Conservation (phyloP, 2,888 invertebrate species). For the Drosophila tanythrix region DNA sequence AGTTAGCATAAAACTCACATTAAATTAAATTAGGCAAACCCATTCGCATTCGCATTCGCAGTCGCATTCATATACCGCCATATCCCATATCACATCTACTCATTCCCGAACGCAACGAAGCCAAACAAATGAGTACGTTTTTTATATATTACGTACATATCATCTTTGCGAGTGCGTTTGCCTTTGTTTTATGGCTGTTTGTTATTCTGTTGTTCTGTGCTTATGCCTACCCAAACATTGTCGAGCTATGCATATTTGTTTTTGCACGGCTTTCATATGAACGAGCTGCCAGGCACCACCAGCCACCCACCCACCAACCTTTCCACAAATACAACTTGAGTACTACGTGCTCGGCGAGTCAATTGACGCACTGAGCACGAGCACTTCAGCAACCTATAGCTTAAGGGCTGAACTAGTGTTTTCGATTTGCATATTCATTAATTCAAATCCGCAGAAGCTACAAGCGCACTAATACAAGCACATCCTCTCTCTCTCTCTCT, state of each 20-base stretch:
- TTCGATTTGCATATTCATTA: slow-evolving; percentile 44
- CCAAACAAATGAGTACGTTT: slow-evolving; percentile 61
- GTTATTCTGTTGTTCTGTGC: slow-evolving; percentile 44
- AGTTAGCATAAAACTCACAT: slow-evolving; percentile 74
- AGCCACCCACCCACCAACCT: slow-evolving; percentile 3
- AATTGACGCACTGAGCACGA: slow-evolving; percentile 21
- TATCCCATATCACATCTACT: slow-evolving; percentile 4
- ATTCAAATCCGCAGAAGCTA: not conserved
- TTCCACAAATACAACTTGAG: slow-evolving; percentile 20
- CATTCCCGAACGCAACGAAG: slow-evolving; percentile 42
- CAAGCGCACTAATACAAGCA: slow-evolving; percentile 40
- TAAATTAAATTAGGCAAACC: slow-evolving; percentile 44
- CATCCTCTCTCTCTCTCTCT: not conserved
- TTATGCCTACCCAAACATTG: slow-evolving; percentile 71
- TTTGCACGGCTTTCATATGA: slow-evolving; percentile 52
- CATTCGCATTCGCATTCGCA: slow-evolving; percentile 3
- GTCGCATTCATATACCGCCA: slow-evolving; percentile 10
- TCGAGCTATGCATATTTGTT: slow-evolving; percentile 58
- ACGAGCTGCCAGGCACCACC: slow-evolving; percentile 13
- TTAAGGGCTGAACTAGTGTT: slow-evolving; percentile 18
- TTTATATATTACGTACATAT: slow-evolving; percentile 32
- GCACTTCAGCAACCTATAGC: slow-evolving; percentile 2
- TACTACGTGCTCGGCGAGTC: slow-evolving; percentile 42
- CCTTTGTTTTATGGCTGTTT: slow-evolving; percentile 53
- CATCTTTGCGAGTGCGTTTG: slow-evolving; percentile 49